Base-by-base conservation (phyloP, 2,113 vertebrate genomes). In the Nothocercus julius region DNA sequence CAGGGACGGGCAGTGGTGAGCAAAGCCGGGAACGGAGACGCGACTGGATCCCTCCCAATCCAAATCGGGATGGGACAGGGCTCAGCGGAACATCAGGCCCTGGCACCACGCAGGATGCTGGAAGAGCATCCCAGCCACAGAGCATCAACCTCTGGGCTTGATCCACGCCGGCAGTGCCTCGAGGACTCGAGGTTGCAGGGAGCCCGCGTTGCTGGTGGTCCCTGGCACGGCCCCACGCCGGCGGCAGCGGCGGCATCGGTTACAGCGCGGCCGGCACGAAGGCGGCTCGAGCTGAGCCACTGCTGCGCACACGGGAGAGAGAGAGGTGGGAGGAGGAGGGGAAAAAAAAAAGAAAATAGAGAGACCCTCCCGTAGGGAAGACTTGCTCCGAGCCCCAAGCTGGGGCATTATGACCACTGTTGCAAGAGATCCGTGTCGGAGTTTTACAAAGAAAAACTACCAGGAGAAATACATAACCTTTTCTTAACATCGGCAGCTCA, bases 401-500 rank as follows among this genome's bases (percentile, higher is more conserved):
- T 63, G 75, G 51, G 86, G 64, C 76, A 59, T 82, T 88, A 92
- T 82, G 67, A 61, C 44, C 27, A 4, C 93, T 95, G 90, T 90
- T 83, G 96, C 94, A 92, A 91, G 95, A 92, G 87, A 97, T 92
- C 87, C 64, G 64, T 92, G 95, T 92, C 93, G 94, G 92, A 95
- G 92, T 95, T 96, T 96, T 90, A 95, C 66, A 90, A 97, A 97
- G 95, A 87, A 96, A 97, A 97, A 97, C 93, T 96, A 97, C 75
- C 89, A 95, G 94, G 93, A 95, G 95, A 97, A 97, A 97, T 95
- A 97, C 96, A 97, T 96, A 97, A 97, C 96, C 97, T 97, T 97
- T 97, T 97, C 94, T 97, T 97, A 97, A 97, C 97, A 95, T 95
- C 72, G 32, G 95, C 87, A 91, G 96, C 85, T 97, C 96, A 97